Evolutionary conservation across 1,140 invertebrate species (phyloP), one percentile per base, ranked within the genome.

Genomic region (Paralvinella palmiformis): DNA sequence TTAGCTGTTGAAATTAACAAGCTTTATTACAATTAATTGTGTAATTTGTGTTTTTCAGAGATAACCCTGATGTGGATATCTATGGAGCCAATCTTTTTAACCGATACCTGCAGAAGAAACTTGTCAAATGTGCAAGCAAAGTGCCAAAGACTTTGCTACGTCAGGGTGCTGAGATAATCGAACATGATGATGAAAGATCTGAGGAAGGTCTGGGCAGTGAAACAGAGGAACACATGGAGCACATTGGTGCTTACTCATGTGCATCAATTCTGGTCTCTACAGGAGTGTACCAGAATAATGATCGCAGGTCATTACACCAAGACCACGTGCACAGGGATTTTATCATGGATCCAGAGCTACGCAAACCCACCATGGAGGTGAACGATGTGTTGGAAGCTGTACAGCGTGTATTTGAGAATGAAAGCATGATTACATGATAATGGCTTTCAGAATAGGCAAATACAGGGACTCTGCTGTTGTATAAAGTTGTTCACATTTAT

Each of bases 81-180:
- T 87, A 87, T 70, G 88, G 88, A 20, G 86, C 87, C 13, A 89
- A 89, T 74, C 74, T 89, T n/a, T 89, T 88, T 71, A 85, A 87
- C 69, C 81, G 85, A 68, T 87, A 86, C 71, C 79, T 89, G 17
- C 68, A 67, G 69, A 72, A 62, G 59, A 70, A 71, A 59, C 62
- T 59, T 13, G 63, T 33, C 17, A 69, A 55, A 53, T n/a, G n/a
- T n/a, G n/a, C n/a, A n/a, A n/a, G n/a, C n/a, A n/a, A n/a, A n/a
- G n/a, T n/a, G n/a, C n/a, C n/a, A n/a, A n/a, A n/a, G n/a, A n/a
- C n/a, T n/a, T n/a, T n/a, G n/a, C n/a, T n/a, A n/a, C n/a, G n/a
- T n/a, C n/a, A n/a, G n/a, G n/a, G n/a, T n/a, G n/a, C n/a, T n/a
- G n/a, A n/a, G n/a, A n/a, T n/a, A n/a, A n/a, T n/a, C n/a, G n/a